A percentile compares a stretch with the other conserved stretches of the same genome.
phyloP scores from a whole-genome alignment of 2,113 vertebrate genomes.

The Chamaetylas fuelleborni region DNA sequence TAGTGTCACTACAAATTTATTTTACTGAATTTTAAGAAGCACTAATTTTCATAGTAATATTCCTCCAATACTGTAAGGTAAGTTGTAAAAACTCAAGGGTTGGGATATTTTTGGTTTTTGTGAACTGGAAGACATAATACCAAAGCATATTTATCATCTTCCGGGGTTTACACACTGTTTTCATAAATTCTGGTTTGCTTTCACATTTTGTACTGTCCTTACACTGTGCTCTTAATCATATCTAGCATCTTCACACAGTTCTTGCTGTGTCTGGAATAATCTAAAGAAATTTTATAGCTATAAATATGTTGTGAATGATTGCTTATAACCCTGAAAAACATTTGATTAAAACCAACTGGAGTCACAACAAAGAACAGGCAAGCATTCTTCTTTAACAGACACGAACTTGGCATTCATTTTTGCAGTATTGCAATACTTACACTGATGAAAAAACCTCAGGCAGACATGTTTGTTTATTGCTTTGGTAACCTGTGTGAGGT shows the following conservation, averaged over 20 bases:
- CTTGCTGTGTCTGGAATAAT: neutral
- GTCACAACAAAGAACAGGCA: neutral
- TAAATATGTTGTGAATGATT: neutral
- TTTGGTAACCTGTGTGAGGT: constrained; percentile 28
- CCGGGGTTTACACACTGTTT: neutral
- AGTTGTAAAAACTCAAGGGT: neutral
- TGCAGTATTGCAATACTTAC: neutral
- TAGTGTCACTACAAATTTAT: neutral
- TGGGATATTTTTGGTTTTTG: neutral
- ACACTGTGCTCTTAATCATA: neutral
- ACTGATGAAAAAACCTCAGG: constrained; percentile 22
- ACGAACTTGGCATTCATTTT: neutral
- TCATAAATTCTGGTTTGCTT: neutral
- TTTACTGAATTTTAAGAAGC: neutral
- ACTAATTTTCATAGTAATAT: neutral
- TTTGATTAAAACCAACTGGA: neutral
- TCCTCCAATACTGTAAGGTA: neutral
- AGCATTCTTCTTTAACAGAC: neutral
- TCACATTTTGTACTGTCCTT: neutral
- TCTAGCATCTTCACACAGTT: neutral
- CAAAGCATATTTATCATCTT: neutral
- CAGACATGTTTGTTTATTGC: constrained; percentile 1
- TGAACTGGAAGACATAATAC: neutral
- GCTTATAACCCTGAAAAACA: neutral
- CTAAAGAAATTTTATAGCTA: neutral